Evolutionary conservation across 1,140 invertebrate genomes (phyloP).

Genomic region (Apocrypta bakeri): DNA sequence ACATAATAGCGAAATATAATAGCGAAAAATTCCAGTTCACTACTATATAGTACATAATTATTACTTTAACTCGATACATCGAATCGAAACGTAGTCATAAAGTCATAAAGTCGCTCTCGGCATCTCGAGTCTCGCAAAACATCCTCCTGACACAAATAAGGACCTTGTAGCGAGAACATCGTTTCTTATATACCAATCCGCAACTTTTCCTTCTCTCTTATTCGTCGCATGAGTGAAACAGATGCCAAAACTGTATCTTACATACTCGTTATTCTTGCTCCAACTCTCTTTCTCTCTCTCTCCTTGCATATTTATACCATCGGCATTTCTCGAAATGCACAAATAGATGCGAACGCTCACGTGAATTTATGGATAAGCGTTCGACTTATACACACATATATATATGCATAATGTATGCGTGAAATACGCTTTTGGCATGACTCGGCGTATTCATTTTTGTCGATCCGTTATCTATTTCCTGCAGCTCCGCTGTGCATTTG

Average conservation of each 20-base stretch:
- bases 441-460: not conserved
- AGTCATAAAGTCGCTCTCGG: too few species aligned
- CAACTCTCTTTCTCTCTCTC: too few species aligned
- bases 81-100: too few species aligned
- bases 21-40: too few species aligned
- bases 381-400: not conserved
- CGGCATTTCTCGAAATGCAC: not conserved
- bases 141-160: too few species aligned
- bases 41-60: too few species aligned
- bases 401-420: not conserved
- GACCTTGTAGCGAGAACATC: too few species aligned
- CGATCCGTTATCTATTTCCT: not conserved
- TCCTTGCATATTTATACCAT: conserved; percentile 14
- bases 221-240: not conserved
- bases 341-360: not conserved
- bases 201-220: too few species aligned
- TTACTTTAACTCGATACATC: too few species aligned
- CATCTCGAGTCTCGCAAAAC: too few species aligned
- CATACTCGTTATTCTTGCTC: not conserved
- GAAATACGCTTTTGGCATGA: conserved; percentile 25
- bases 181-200: too few species aligned
- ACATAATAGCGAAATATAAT: too few species aligned
- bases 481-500: not conserved
- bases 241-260: conserved; percentile 19
- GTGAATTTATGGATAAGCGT: conserved; percentile 13